Base-by-base conservation (phyloP, 2,888 invertebrate genomes). In the Polia nebulosa region DNA sequence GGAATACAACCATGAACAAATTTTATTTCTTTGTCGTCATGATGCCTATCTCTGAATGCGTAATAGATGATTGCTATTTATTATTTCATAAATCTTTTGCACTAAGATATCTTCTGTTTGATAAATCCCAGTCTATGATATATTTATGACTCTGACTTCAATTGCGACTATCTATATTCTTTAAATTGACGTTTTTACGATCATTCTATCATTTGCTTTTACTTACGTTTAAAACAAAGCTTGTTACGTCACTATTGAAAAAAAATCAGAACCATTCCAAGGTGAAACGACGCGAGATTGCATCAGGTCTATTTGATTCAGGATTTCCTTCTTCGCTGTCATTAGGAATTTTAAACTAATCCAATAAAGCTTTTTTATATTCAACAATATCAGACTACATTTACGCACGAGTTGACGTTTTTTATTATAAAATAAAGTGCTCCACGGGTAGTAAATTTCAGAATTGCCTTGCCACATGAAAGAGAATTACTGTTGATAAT, bases 121-220 rank as follows among this genome's bases (percentile, higher is more conserved):
- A 72, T 79, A 58, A 29, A 66, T 44, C 47, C 34, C 27, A 20
- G 47, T 6, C 61, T 55, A 9, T 47, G 22, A 67, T 45, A 45
- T 44, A 72, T 78, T 79, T 72, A 66, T 69, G 55, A 58, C 44
- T 57, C 41, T 41, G 58, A 55, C 22, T 39, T 78, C 44, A 29
- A 70, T 58, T 52, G 47, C 62, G 17, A 34, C 49, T 57, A 78
- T 66, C 58, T 22, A 61, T 61, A 60, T 58, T 32, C 66, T 60
- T 41, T 36, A 57, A 25, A 44, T 20, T 62, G 36, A 49, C n/a
- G 41, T 58, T 62, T 74, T 74, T 55, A 58, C 47, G 52, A 61
- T 25, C 22, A 3, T 47, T 58, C n/a, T 20, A 39, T 39, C 11
- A 36, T 57, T 60, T 41, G 44, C 52, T 68, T 61, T 75, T 69